phyloP scores from a whole-genome alignment of 92 coral and sea anemone genomes.

The Metridium senile region DNA sequence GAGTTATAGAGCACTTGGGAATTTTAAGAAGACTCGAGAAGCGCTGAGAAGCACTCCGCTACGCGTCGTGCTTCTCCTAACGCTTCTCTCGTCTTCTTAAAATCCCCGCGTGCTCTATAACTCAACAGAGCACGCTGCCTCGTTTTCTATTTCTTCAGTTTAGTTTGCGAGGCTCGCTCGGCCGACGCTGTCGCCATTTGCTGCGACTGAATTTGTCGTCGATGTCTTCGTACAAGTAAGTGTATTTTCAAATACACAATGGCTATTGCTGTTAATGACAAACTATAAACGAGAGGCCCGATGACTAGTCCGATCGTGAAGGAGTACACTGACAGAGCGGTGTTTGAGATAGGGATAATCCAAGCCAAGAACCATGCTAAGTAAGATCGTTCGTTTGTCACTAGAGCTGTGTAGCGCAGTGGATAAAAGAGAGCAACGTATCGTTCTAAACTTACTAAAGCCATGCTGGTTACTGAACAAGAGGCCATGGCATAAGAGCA shows the following conservation, averaged over 20 bases:
- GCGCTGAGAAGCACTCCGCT: too few species aligned
- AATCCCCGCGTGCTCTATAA: too few species aligned
- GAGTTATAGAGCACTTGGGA: too few species aligned
- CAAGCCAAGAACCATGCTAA: background rate
- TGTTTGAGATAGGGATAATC: background rate
- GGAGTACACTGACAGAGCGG: background rate
- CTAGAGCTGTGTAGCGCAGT: background rate
- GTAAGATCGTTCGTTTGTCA: background rate
- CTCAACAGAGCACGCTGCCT: too few species aligned
- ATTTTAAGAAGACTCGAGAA: too few species aligned
- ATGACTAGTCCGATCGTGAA: background rate
- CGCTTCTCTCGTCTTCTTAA: too few species aligned
- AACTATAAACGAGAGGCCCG: background rate
- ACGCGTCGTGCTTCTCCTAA: too few species aligned
- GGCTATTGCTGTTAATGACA: background rate
- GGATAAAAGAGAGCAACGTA: slow-evolving; percentile 14
- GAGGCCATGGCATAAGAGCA: background rate
- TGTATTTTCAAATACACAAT: background rate
- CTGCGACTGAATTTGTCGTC: slow-evolving; percentile 2
- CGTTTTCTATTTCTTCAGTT: too few species aligned
- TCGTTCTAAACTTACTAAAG: slow-evolving; percentile 19
- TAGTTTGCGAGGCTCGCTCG: background rate
- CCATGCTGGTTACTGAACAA: slow-evolving; percentile 4
- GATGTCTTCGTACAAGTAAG: background rate
- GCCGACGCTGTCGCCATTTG: background rate